Conservation (phyloP, 2,888 invertebrate genomes). For the Strigamia maritima region DNA sequence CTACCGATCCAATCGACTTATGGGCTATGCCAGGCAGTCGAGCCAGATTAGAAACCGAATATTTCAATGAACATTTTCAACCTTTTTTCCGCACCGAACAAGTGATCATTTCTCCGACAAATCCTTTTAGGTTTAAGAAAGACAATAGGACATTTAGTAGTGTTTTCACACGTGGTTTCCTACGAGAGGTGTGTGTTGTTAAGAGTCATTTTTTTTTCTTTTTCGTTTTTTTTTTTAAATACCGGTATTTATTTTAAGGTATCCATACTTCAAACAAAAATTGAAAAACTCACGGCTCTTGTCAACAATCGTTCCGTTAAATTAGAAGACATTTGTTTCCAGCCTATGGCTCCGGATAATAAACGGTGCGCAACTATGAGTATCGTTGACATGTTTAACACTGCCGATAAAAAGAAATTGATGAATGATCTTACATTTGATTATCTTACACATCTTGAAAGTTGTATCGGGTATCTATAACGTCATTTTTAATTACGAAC, state of each 20-base stretch:
- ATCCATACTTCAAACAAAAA: slow-evolving; percentile 23
- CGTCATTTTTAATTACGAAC: neutral
- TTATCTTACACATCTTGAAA: neutral
- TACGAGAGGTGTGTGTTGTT: neutral
- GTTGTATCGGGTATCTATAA: neutral
- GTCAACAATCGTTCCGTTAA: slow-evolving; percentile 44
- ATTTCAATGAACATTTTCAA: slow-evolving; percentile 83
- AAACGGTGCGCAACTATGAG: slow-evolving; percentile 82
- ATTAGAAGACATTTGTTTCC: slow-evolving; percentile 84
- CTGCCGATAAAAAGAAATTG: neutral
- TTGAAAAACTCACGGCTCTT: slow-evolving; percentile 45
- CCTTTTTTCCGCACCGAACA: slow-evolving; percentile 92
- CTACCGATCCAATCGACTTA: slow-evolving; percentile 91
- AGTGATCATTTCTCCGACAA: slow-evolving; percentile 69
- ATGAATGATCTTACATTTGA: neutral
- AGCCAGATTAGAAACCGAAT: slow-evolving; percentile 82
- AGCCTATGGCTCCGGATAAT: slow-evolving; percentile 72
- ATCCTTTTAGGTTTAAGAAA: neutral
- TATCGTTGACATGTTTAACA: slow-evolving; percentile 74
- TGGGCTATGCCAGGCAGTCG: slow-evolving; percentile 91
- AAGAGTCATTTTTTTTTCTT: too few relatives aligned
- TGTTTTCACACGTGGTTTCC: neutral
- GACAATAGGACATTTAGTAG: neutral
- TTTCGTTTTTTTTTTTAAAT: too few relatives aligned
- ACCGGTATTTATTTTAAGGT: slow-evolving; percentile 29